phyloP scores from a whole-genome alignment of 2,797 vertebrate species.

The Aselliscus stoliczkanus region DNA sequence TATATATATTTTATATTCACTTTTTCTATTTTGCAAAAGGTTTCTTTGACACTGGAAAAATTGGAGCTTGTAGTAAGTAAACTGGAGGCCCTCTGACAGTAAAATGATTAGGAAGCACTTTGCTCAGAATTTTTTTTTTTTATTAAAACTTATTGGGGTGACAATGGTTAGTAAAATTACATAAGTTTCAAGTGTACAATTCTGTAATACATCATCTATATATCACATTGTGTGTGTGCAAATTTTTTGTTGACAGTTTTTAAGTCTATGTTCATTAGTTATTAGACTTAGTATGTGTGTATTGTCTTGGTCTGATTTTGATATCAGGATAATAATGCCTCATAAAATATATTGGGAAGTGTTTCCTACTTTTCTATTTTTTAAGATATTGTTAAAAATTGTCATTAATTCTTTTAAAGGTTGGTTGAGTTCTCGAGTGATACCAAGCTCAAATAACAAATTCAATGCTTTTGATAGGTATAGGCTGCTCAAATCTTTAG shows the following conservation, averaged over 20 bases:
- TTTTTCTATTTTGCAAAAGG: conserved; percentile 58
- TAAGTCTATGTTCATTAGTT: background rate
- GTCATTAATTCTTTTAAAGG: background rate
- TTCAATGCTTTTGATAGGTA: background rate
- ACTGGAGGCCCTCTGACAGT: conserved; percentile 40
- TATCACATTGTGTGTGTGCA: too few relatives aligned
- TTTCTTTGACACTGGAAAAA: conserved; percentile 57
- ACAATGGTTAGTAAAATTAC: too few relatives aligned
- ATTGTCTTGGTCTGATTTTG: background rate
- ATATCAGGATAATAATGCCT: background rate
- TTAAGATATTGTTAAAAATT: background rate
- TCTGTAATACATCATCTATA: too few relatives aligned
- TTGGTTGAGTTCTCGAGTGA: background rate
- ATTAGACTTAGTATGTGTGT: background rate
- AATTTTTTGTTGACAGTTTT: background rate
- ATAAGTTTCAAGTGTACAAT: too few relatives aligned
- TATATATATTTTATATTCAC: too few relatives aligned
- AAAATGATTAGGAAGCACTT: conserved; percentile 56
- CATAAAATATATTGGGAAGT: background rate
- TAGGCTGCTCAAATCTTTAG: background rate
- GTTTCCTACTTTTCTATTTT: background rate
- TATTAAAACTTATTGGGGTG: too few relatives aligned
- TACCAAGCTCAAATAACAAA: background rate
- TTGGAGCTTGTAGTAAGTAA: conserved; percentile 43
- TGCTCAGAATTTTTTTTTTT: background rate